Percentiles rank a stretch among this genome's conserved stretches.
Evolutionary conservation across 1,140 invertebrate genomes (phyloP).

Genomic region (Teleogryllus occipitalis): DNA sequence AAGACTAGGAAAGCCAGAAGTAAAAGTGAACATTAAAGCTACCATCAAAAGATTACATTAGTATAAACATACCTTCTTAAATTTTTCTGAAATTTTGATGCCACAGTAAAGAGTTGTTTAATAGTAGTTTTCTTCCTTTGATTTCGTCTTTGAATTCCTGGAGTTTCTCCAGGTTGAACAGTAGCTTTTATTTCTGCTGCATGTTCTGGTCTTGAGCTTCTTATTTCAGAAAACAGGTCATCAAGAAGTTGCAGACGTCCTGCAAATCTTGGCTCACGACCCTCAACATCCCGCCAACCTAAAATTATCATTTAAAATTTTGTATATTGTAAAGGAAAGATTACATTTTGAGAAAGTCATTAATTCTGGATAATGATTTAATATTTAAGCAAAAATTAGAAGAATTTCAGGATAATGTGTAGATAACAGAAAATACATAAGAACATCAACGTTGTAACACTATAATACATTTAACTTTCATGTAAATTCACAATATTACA

Average conservation of each 20-base stretch:
- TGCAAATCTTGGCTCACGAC: conserved; percentile 53
- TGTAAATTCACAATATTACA: too few relatives aligned
- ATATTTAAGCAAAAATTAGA: too few relatives aligned
- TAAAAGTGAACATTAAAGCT: background rate
- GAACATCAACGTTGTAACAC: too few relatives aligned
- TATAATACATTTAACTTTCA: too few relatives aligned
- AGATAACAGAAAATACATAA: too few relatives aligned
- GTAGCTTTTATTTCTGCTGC: conserved; percentile 36
- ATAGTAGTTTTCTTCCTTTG: conserved; percentile 84
- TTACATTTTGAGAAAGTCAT: too few relatives aligned
- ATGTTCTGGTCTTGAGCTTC: conserved; percentile 51
- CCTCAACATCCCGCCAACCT: conserved; percentile 75
- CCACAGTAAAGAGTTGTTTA: conserved; percentile 86
- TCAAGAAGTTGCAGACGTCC: conserved; percentile 65
- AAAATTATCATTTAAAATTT: background rate
- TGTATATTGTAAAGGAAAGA: too few relatives aligned
- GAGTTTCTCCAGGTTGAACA: conserved; percentile 43
- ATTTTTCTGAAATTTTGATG: conserved; percentile 91
- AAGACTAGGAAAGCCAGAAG: too few relatives aligned
- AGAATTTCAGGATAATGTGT: too few relatives aligned
- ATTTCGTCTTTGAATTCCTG: conserved; percentile 49
- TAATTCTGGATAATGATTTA: too few relatives aligned
- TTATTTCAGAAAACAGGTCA: conserved; percentile 62
- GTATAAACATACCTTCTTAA: conserved; percentile 58
- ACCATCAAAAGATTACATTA: background rate